Evolutionary conservation across 2,888 invertebrate species (phyloP), one percentile per base, ranked within the genome.

Genomic region (Leucophenga montana): DNA sequence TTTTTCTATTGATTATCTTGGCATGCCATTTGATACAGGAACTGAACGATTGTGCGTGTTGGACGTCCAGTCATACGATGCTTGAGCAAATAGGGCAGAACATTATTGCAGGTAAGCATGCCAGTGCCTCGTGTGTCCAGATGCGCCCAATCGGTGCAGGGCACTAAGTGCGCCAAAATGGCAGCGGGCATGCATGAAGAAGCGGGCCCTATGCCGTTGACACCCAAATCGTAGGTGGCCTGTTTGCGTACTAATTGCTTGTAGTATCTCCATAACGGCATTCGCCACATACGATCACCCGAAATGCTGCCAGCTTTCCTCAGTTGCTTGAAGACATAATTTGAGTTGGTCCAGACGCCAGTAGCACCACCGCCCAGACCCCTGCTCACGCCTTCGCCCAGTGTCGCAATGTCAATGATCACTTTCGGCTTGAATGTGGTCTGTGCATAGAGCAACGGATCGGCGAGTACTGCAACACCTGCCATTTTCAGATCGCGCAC

Each of bases 391-490:
- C 92, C 92, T 5, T 22, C 71, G 5, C 79, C 80, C 61, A 85
- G 80, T 1, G 92, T 91, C 0, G 92, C 92, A 75, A 92, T 86
- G 75, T 92, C 92, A 13, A 93, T 77, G 18, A 92, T 86, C 0
- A 90, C 79, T 27, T 87, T 87, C 0, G 92, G 90, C 53, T 90
- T 90, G 70, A 90, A 89, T 86, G 72, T 90, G 87, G 91, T 91
- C 75, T 94, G 92, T 1, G 95, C 94, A 87, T 95, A 95, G 27
- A 92, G 91, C 57, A 96, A 88, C 20, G 95, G 94, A 89, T 96
- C 96, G 1, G 95, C 95, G 74, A 96, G 88, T 31, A 94, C 91
- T 0, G 96, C 90, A 13, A 95, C 90, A 0, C 95, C 96, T 73
- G 95, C 95, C 16, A 92, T 92, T 74, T 94, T 93, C 0, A 86